Evolutionary conservation across 2,888 invertebrate species (phyloP).

Genomic region (Nysson spinosus): DNA sequence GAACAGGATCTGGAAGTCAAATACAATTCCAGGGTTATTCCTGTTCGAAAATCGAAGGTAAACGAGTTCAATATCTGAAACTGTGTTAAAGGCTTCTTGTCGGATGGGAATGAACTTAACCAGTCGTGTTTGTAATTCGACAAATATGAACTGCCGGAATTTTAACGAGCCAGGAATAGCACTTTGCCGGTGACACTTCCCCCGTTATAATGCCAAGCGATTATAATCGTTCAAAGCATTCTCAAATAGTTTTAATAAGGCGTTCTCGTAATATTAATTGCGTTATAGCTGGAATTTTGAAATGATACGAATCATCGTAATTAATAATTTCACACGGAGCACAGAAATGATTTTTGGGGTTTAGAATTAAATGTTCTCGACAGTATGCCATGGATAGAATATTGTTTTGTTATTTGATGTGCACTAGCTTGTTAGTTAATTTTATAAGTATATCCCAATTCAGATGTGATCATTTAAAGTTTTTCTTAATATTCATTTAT

Average conservation of each 20-base stretch:
- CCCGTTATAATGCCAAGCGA: conserved; percentile 8
- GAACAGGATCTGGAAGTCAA: no score
- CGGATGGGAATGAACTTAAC: not conserved
- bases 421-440: no score
- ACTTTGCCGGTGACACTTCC: conserved; percentile 3
- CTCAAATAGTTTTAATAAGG: not conserved
- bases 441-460: no score
- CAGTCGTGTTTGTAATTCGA: not conserved
- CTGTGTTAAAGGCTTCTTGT: not conserved
- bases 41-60: no score
- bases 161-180: conserved; percentile 14
- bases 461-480: no score
- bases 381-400: no score
- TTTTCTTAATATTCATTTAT: no score
- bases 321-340: not conserved
- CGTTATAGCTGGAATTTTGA: not conserved
- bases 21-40: no score
- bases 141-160: conserved; percentile 2
- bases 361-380: no score
- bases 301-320: not conserved
- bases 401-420: no score
- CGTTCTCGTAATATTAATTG: not conserved
- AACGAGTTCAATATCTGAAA: no score
- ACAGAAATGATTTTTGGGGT: not conserved
- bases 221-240: not conserved